Evolutionary conservation across 2,797 vertebrate species (phyloP), one percentile per base, ranked within the genome.

Genomic region (Kryptolebias ocellatus): DNA sequence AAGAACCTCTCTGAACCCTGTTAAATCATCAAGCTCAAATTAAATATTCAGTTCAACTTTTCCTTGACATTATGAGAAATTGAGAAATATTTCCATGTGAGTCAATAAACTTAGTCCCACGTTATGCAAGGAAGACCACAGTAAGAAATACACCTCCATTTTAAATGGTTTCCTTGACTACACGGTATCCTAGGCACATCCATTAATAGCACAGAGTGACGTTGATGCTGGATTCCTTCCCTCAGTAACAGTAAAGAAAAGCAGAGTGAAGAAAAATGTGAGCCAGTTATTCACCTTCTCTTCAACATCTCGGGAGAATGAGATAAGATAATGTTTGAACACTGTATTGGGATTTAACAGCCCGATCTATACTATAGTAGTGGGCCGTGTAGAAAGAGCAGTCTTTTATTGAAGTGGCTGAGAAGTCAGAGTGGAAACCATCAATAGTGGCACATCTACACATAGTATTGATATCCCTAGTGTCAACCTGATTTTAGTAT

Each of bases 141-240:
- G 73, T 46, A 58, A 72, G 20, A 72, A 55, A 61, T 10, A 34
- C 65, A 72, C 46, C 60, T 76, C 75, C 74, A 75, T 84, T 78
- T 88, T 75, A 81, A 82, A 84, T 83, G 80, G 87, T 91, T 87
- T 90, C 86, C 87, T 91, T 91, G 89, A 83, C 88, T 78, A 92
- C 90, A 70, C 49, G 71, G 83, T 72, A 90, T 89, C 87, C 88
- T 89, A 70, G 64, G 67, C 80, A 75, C 27, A 77, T 88, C 85
- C 86, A 87, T 85, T 88, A 83, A 87, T 90, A 90, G 91, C 76
- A 77, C 85, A 77, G 57, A 73, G 77, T 87, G 88, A 90, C 82
- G 84, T 74, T 78, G 71, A 67, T 64, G 56, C 74, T 72, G 70
- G 69, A 83, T 84, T 82, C 61, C 73, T 79, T 78, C 67, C 46